These are phyloP conservation scores for Coturnix japonica DNA, from an alignment of 2,113 vertebrate genomes.

Conservation along the genomic window DNA sequence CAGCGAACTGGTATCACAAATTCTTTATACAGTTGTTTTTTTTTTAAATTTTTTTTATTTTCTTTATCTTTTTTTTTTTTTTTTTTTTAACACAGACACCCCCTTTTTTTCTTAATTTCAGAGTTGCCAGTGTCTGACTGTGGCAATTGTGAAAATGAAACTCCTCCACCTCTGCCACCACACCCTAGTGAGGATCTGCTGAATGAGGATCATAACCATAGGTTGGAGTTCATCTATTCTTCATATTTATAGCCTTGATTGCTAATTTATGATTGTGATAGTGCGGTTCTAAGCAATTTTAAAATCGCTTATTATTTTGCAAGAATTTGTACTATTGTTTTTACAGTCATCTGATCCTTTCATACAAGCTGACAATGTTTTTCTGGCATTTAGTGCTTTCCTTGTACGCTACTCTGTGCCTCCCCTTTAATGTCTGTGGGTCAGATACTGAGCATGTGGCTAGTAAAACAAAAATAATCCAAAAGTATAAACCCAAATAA, in stretches of 20 bases:
- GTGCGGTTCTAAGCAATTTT: neutral
- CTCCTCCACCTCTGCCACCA: slow-evolving; percentile 72
- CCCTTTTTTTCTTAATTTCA: slow-evolving; percentile 34
- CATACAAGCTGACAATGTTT: neutral
- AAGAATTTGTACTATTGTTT: neutral
- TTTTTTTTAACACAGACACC: neutral
- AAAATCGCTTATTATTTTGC: neutral
- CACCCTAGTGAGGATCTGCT: slow-evolving; percentile 74
- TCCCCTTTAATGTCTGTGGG: neutral
- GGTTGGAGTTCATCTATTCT: slow-evolving; percentile 56
- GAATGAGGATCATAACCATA: slow-evolving; percentile 76
- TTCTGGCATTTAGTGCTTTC: neutral
- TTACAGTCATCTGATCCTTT: neutral
- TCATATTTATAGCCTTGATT: neutral
- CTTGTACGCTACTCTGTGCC: neutral
- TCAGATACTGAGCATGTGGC: neutral
- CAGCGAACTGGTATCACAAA: slow-evolving; percentile 23
- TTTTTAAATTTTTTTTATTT: no score
- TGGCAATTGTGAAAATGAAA: slow-evolving; percentile 65
- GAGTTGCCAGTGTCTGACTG: slow-evolving; percentile 49
- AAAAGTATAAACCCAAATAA: neutral
- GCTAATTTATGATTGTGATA: neutral
- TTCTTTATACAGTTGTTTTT: neutral
- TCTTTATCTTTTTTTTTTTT: slow-evolving; percentile 68
- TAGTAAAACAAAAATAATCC: neutral